A percentile compares a stretch with the other conserved stretches of the same genome.
phyloP scores from a whole-genome alignment of 2,888 invertebrate genomes.

The Drosophila suboccidentalis region DNA sequence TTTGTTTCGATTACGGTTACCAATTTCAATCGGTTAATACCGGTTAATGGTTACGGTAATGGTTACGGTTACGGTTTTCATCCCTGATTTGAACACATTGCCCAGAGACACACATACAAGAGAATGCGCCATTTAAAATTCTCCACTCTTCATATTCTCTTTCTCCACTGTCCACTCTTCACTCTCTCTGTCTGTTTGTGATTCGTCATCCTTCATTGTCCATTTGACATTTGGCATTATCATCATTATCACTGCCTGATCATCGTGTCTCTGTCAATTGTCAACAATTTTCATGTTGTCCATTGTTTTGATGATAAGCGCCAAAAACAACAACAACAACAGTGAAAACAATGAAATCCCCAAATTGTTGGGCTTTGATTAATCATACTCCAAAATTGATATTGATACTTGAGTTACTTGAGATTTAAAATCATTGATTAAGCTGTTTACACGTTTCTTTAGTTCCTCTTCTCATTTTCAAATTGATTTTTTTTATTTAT shows the following conservation, averaged over 20 bases:
- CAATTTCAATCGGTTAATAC: no score
- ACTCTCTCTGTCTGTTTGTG: slow-evolving; percentile 18
- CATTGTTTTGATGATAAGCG: slow-evolving; percentile 41
- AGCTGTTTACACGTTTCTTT: slow-evolving; percentile 22
- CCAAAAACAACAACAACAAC: slow-evolving; percentile 1
- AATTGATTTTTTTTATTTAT: no score
- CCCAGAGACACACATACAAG: no score
- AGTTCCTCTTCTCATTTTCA: neutral
- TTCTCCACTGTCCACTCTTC: no score
- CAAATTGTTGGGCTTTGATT: slow-evolving; percentile 36
- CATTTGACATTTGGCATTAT: neutral
- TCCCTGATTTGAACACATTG: slow-evolving; percentile 22
- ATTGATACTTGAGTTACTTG: slow-evolving; percentile 40
- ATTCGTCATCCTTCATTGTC: slow-evolving; percentile 21
- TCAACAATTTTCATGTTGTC: slow-evolving; percentile 59
- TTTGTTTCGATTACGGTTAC: no score
- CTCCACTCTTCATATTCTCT: no score
- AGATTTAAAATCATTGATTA: slow-evolving; percentile 29
- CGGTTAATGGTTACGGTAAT: no score
- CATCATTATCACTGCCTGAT: slow-evolving; percentile 68
- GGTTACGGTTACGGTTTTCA: no score
- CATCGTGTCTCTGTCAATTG: slow-evolving; percentile 62
- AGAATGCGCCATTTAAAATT: no score
- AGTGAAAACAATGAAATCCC: slow-evolving; percentile 17
- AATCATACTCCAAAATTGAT: slow-evolving; percentile 53